Evolutionary conservation across 2,888 invertebrate genomes (phyloP).

Genomic region (Cheilosia pagana): DNA sequence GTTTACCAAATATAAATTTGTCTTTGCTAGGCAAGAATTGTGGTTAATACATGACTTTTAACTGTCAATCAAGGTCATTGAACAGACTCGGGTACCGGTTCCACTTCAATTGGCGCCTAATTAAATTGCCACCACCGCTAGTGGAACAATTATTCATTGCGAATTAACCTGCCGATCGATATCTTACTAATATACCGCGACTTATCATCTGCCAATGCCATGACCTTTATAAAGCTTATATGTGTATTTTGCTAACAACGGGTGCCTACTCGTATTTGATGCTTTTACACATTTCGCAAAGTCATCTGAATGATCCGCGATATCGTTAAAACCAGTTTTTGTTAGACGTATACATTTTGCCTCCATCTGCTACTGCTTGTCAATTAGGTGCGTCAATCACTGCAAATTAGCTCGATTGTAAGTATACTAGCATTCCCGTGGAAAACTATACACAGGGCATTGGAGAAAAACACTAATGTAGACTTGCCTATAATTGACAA

Average conservation of each 20-base stretch:
- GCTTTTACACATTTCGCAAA: slow-evolving; percentile 21
- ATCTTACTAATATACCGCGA: slow-evolving; percentile 16
- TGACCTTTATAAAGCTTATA: slow-evolving; percentile 23
- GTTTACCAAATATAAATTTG: too few relatives aligned
- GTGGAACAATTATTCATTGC: too few relatives aligned
- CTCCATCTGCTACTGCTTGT: slow-evolving; percentile 34
- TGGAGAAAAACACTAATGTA: slow-evolving; percentile 3
- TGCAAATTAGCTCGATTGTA: slow-evolving; percentile 29
- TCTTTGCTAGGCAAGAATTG: too few relatives aligned
- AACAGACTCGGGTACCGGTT: too few relatives aligned
- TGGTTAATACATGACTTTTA: too few relatives aligned
- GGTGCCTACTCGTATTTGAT: neutral
- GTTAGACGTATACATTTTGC: slow-evolving; percentile 2
- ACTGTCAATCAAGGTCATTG: too few relatives aligned
- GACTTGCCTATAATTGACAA: slow-evolving; percentile 2
- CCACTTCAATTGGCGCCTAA: too few relatives aligned
- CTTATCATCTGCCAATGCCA: slow-evolving; percentile 52
- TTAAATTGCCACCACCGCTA: too few relatives aligned
- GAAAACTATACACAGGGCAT: slow-evolving; percentile 36
- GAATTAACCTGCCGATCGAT: slow-evolving; percentile 20
- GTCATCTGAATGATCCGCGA: slow-evolving; percentile 49
- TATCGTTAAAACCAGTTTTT: slow-evolving; percentile 47
- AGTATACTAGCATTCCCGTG: slow-evolving; percentile 3
- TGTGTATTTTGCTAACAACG: neutral
- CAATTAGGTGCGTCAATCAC: slow-evolving; percentile 38